Evolutionary conservation across 2,113 vertebrate species (phyloP), one percentile per base, ranked within the genome.

Genomic region (Crotalus horridus): DNA sequence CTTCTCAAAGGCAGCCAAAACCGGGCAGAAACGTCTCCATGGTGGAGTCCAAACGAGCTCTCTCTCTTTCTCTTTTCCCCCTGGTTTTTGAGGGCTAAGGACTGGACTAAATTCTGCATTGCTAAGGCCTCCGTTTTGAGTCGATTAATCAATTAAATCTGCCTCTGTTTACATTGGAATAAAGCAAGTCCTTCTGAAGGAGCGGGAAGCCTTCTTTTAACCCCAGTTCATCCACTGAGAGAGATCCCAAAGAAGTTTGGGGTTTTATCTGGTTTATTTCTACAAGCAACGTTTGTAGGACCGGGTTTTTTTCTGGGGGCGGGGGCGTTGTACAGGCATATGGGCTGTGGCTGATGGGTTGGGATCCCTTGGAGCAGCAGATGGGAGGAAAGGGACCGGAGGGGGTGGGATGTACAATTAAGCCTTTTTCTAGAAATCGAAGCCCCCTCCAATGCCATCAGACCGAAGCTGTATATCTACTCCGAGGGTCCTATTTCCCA

Each of bases 111-210:
- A 26, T 17, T 39, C 29, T 90, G 23, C 29, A 58, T 58, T 0
- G 54, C 56, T 87, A 64, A 53, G 54, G 61, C 43, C 12, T 87
- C 54, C 58, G 17, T n/a, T 91, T 85, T 13, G 39, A 51, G 55
- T 39, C 33, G 29, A n/a, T 87, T 48, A 43, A 88, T 87, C 46
- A 13, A 64, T 87, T 39, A 87, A 61, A 54, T 33, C 46, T 24
- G 56, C 46, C 6, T 24, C 51, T 24, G 54, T 86, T 91, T 91
- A 59, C 90, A 87, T 56, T 91, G 29, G 85, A 92, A 87, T 92
- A 64, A 91, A 87, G n/a, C 23, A 1, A 21, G 10, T 91, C 29
- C 90, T 91, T 91, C 54, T n/a, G 54, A n/a, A 56, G 11, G 29
- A 48, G 46, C 46, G 11, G 39, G 1, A 0, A 0, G 3, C 20